Base-by-base conservation (phyloP, 1,140 invertebrate genomes). In the Brachionus plicatilis region DNA sequence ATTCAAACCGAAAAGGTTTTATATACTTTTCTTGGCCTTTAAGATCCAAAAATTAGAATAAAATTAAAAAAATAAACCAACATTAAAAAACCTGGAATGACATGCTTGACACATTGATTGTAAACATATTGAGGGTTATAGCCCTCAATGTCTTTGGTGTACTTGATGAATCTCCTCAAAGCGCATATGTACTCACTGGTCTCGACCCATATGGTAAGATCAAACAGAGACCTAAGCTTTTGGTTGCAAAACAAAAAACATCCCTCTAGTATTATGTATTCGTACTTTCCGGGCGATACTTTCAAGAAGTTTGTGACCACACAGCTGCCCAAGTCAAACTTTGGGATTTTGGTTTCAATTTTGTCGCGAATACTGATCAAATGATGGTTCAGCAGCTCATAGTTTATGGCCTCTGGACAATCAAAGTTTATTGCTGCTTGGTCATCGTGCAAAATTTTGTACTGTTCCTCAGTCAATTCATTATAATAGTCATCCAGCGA, bases 401-500 rank as follows among this genome's bases (percentile, higher is more conserved):
- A 82, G 60, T 82, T 24, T 12, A 82, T 82, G 17, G 50, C 50
- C 8, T 82, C 79, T 11, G 79, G 79, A 43, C 53, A 65, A 27
- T 82, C 79, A 60, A 82, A 82, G 29, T 82, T 82, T 24, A 82
- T 82, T 12, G 29, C 53, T 9, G 79, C 79, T 60, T 82, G 37
- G 43, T 82, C 79, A 41, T 60, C 24, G 27, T 82, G 53, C 24
- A 82, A 68, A 82, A 82, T 82, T 29, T 82, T 68, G 9, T 82
- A 60, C 27, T 82, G 27, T 27, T 82, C 79, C 60, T 60, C 37
- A 27, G n/a, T 82, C 20, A 82, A 27, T 27, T 82, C 79, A 29
- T 82, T 82, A 12, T 82, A 82, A 68, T 82, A 82, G 29, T 68
- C 53, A n/a, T 82, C 79, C 14, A 82, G 9, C 3, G 79, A 82